phyloP scores from a whole-genome alignment of 2,113 vertebrate genomes.

The Irena cyanogastra region DNA sequence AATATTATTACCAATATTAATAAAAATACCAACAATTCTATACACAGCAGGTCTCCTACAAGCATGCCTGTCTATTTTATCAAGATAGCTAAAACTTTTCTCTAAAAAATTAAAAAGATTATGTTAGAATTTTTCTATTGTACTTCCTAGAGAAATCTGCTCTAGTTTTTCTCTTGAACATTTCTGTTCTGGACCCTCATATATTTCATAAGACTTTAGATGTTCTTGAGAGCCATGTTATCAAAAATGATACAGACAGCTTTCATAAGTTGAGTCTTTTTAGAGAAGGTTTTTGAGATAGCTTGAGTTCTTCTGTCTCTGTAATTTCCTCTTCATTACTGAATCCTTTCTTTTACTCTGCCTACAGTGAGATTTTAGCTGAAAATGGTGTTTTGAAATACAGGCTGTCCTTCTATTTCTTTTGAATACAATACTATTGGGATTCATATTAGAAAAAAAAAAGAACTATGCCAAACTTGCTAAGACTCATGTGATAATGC shows the following conservation, averaged over 20 bases:
- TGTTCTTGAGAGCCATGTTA: neutral
- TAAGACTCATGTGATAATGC: neutral
- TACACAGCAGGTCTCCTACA: neutral
- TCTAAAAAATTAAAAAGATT: neutral
- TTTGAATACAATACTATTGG: neutral
- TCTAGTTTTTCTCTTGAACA: neutral
- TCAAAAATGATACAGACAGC: neutral
- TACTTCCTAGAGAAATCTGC: neutral
- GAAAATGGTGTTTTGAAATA: neutral
- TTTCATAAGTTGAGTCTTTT: slow-evolving; percentile 22
- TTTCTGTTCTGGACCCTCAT: neutral
- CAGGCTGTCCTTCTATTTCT: neutral
- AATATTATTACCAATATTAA: neutral
- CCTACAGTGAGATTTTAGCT: neutral
- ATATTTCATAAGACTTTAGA: neutral
- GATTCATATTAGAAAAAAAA: neutral
- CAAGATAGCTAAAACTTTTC: neutral
- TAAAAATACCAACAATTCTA: neutral
- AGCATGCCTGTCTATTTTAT: neutral
- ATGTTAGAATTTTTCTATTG: neutral
- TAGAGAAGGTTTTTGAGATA: slow-evolving; percentile 2
- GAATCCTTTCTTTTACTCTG: neutral
- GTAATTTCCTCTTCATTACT: neutral
- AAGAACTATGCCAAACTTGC: neutral
- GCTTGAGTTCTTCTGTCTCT: neutral